Evolutionary conservation across 1,140 invertebrate genomes (phyloP).

Genomic region (Amyelois transitella): DNA sequence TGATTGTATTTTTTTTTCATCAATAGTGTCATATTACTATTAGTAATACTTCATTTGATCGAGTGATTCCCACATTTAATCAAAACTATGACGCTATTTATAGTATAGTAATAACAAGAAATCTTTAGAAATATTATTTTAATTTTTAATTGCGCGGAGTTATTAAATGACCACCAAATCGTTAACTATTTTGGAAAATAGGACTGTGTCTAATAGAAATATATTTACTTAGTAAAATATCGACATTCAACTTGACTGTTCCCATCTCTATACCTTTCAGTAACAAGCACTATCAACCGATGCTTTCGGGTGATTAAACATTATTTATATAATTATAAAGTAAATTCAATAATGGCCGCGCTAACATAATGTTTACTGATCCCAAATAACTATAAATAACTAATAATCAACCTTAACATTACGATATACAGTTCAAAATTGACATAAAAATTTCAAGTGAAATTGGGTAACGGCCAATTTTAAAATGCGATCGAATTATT

Average conservation of each 20-base stretch:
- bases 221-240: constrained; percentile 1
- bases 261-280: constrained; percentile 27
- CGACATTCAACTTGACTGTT: neutral
- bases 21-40: no score
- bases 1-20: no score
- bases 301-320: constrained; percentile 69
- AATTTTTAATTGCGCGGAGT: no score
- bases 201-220: neutral
- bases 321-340: constrained; percentile 74
- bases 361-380: constrained; percentile 62
- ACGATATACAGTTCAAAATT: constrained; percentile 24
- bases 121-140: no score
- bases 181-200: no score
- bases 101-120: no score
- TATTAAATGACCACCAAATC: no score
- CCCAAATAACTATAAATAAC: constrained; percentile 12
- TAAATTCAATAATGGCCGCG: constrained; percentile 72
- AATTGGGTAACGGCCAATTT: constrained; percentile 23
- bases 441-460: constrained; percentile 7
- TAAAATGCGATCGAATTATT: constrained; percentile 6
- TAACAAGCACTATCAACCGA: constrained; percentile 62
- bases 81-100: no score
- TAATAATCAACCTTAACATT: constrained; percentile 20
- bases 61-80: no score
- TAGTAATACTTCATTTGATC: neutral